Percentiles rank a stretch among this genome's conserved stretches.
phyloP scores from a whole-genome alignment of 2,113 vertebrate genomes.

The Zapornia atra region DNA sequence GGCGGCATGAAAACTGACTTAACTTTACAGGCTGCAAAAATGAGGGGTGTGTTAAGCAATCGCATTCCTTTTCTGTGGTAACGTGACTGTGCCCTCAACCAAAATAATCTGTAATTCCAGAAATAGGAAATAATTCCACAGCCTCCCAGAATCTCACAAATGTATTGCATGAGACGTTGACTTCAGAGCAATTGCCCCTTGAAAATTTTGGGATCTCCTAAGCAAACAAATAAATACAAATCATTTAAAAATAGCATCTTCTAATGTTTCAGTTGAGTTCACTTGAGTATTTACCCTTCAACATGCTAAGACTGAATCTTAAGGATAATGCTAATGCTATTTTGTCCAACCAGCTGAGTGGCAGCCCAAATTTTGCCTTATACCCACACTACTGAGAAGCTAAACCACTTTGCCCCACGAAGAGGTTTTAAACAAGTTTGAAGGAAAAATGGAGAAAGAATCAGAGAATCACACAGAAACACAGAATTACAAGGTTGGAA shows the following conservation, averaged over 20 bases:
- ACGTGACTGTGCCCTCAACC: not conserved
- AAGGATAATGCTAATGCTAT: not conserved
- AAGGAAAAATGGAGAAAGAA: not conserved
- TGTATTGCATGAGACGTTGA: not conserved
- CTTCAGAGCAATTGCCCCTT: not conserved
- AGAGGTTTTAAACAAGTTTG: not conserved
- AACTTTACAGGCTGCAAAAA: not conserved
- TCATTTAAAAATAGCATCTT: fast-evolving
- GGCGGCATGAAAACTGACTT: not conserved
- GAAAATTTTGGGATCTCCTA: not conserved
- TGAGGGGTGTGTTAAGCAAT: not conserved
- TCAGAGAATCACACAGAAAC: no score
- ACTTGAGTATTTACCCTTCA: not conserved
- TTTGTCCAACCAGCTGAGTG: not conserved
- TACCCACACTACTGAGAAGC: not conserved
- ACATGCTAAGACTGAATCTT: not conserved
- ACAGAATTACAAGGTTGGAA: no score
- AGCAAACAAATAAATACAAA: not conserved
- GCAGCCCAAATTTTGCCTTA: not conserved
- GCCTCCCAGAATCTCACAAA: not conserved
- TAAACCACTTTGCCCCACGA: not conserved
- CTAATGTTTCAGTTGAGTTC: not conserved
- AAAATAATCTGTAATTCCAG: not conserved
- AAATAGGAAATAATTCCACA: not conserved
- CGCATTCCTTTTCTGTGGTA: not conserved